A percentile compares a stretch with the other conserved stretches of the same genome.
Conservation (phyloP, 2,113 vertebrate species). For the Vidua macroura region DNA sequence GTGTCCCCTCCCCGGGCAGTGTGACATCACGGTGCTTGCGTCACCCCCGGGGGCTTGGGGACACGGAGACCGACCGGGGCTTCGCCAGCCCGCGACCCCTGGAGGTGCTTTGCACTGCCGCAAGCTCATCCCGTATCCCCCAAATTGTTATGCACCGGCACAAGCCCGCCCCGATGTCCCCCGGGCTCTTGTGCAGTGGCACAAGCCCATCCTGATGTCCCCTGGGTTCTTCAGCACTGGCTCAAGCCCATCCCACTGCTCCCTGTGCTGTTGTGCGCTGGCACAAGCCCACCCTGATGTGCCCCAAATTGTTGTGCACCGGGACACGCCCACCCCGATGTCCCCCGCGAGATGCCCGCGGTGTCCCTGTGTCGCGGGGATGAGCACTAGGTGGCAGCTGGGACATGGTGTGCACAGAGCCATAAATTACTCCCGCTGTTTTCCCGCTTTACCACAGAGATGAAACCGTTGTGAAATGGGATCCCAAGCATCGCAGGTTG, state of each 20-base stretch:
- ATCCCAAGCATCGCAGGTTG: accelerated
- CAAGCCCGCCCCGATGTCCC: neutral
- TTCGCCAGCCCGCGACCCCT: neutral
- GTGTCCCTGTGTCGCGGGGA: accelerated
- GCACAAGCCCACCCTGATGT: too few relatives aligned
- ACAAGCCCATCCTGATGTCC: accelerated
- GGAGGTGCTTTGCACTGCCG: accelerated
- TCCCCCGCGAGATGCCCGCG: accelerated
- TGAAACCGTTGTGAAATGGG: neutral
- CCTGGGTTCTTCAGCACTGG: accelerated
- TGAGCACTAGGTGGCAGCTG: neutral
- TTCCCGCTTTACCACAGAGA: accelerated
- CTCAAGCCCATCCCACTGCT: neutral
- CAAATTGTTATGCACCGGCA: neutral
- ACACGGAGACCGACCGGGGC: accelerated
- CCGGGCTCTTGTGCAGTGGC: accelerated
- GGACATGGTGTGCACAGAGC: accelerated
- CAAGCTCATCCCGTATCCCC: neutral
- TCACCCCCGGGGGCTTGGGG: neutral
- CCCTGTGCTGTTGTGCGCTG: accelerated
- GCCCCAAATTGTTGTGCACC: accelerated
- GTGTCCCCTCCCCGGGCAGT: neutral
- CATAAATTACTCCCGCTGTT: accelerated
- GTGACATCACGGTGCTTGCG: neutral
- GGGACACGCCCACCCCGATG: neutral